phyloP scores from a whole-genome alignment of 2,888 invertebrate genomes.

The Pyrochroa serraticornis region DNA sequence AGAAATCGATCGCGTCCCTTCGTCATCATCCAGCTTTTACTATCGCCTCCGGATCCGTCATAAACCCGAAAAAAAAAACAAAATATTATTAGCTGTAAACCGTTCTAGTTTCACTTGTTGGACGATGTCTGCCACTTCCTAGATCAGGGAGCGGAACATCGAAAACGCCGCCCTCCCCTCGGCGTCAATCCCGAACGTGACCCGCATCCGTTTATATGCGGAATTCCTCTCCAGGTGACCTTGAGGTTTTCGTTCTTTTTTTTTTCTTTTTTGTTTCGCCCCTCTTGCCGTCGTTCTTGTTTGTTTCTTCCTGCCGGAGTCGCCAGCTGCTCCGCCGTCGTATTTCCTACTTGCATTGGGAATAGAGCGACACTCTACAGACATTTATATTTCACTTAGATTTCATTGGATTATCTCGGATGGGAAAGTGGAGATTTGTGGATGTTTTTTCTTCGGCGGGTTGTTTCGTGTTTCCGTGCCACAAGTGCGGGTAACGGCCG shows the following conservation, averaged over 20 bases:
- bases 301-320: slow-evolving; percentile 37
- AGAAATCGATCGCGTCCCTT: slow-evolving; percentile 7
- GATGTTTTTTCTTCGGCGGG: slow-evolving; percentile 37
- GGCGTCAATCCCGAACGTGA: slow-evolving; percentile 48
- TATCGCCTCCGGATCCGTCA: slow-evolving; percentile 1
- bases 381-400: slow-evolving; percentile 51
- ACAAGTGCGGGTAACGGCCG: not conserved
- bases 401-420: slow-evolving; percentile 49
- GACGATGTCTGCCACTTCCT: slow-evolving; percentile 33
- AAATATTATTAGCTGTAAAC: not conserved
- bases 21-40: slow-evolving; percentile 1
- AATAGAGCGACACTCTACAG: slow-evolving; percentile 43
- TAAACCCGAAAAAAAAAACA: not conserved
- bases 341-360: slow-evolving; percentile 40
- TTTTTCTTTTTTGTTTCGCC: slow-evolving; percentile 32
- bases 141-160: slow-evolving; percentile 40
- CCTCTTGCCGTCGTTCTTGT: slow-evolving; percentile 18
- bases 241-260: slow-evolving; percentile 35
- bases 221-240: slow-evolving; percentile 40
- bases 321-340: slow-evolving; percentile 34
- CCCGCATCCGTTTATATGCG: slow-evolving; percentile 42
- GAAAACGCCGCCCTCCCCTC: slow-evolving; percentile 23
- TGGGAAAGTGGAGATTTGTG: slow-evolving; percentile 48
- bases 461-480: slow-evolving; percentile 32
- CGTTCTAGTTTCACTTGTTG: slow-evolving; percentile 29